Evolutionary conservation across 2,797 vertebrate genomes (phyloP).

Genomic region (Eremophila alpestris): DNA sequence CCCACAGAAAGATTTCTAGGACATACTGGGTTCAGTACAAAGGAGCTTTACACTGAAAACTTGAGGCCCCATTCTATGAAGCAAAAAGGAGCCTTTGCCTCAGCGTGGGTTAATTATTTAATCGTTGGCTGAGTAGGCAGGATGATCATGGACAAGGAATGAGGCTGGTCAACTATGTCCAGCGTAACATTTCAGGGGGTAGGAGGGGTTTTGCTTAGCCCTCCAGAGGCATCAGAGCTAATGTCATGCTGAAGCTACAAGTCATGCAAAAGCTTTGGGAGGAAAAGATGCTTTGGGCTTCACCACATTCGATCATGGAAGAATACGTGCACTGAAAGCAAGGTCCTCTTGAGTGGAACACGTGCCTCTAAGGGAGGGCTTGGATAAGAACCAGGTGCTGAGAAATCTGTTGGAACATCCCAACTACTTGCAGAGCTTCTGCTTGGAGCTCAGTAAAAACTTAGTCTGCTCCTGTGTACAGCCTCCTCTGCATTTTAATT

Average conservation of each 20-base stretch:
- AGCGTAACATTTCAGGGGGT: background rate
- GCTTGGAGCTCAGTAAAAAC: background rate
- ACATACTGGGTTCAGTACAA: background rate
- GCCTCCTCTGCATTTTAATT: background rate
- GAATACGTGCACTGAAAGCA: background rate
- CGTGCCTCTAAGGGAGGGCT: background rate
- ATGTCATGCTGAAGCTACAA: background rate
- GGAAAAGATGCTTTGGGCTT: background rate
- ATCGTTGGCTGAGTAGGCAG: background rate
- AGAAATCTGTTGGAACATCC: background rate
- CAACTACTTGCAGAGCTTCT: background rate
- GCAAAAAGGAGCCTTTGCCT: background rate
- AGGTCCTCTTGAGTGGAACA: background rate
- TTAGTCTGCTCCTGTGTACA: background rate
- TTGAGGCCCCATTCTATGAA: background rate
- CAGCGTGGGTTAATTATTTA: conserved; percentile 27
- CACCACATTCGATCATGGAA: background rate
- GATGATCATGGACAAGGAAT: background rate
- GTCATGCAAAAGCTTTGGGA: background rate
- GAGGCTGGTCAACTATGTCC: background rate
- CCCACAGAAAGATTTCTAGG: background rate
- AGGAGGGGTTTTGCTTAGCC: background rate
- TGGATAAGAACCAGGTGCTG: background rate
- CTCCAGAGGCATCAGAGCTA: background rate
- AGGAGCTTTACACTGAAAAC: background rate